Conservation (phyloP, 2,113 vertebrate species). For the Grus americana region DNA sequence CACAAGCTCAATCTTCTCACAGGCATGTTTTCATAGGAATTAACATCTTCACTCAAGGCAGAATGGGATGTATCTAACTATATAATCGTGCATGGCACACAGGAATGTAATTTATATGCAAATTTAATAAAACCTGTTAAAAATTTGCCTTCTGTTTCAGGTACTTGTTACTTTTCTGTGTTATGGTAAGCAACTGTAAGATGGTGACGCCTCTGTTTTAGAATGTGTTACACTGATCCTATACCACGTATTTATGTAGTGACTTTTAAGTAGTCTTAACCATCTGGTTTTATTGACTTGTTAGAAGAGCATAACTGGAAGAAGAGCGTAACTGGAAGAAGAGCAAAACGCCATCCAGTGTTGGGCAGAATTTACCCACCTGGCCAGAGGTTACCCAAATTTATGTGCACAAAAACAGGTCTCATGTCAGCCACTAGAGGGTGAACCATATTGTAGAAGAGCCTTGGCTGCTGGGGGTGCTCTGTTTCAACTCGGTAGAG, state of each 20-base stretch:
- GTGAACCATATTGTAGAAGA: not conserved
- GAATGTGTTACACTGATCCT: accelerated
- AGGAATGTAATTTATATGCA: not conserved
- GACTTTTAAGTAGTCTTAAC: not conserved
- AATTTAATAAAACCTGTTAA: slow-evolving; percentile 16
- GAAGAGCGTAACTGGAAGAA: not conserved
- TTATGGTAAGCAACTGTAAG: not conserved
- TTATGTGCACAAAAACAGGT: not conserved
- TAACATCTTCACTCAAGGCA: not conserved
- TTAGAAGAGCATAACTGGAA: not conserved
- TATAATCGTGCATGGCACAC: not conserved
- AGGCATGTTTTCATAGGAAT: not conserved
- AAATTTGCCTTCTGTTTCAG: not conserved
- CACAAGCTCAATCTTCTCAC: not conserved
- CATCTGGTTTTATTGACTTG: not conserved
- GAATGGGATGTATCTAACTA: not conserved
- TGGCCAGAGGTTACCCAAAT: not conserved
- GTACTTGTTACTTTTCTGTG: not conserved
- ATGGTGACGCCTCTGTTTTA: not conserved
- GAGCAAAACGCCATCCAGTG: not conserved
- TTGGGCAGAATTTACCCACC: not conserved
- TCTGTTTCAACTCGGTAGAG: not conserved
- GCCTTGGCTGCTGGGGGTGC: not conserved
- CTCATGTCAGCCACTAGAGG: slow-evolving; percentile 46
- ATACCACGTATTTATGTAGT: not conserved